These are phyloP conservation scores for Cheumatopsyche charites DNA, from an alignment of 1,140 invertebrate genomes.

Conservation along the genomic window DNA sequence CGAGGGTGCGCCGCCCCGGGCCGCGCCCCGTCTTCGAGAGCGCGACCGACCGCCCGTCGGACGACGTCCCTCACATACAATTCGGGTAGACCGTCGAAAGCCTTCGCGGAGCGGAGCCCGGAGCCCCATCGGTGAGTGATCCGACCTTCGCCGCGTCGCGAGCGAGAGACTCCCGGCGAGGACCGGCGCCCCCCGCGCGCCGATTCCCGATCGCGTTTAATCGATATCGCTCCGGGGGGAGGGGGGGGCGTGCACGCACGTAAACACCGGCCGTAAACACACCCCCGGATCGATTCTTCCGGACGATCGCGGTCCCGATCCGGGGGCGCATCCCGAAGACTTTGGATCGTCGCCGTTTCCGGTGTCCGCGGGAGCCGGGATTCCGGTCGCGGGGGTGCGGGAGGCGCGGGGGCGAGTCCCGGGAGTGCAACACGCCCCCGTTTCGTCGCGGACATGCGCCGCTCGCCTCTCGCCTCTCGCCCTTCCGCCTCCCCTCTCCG, in stretches of 20 bases:
- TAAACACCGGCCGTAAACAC: neutral
- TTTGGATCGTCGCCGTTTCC: neutral
- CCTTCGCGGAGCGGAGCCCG: no score
- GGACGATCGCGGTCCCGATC: neutral
- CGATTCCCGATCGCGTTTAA: constrained; percentile 1
- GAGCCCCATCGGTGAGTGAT: constrained; percentile 13
- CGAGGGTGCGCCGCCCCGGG: neutral
- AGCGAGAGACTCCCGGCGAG: neutral
- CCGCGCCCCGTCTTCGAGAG: no score
- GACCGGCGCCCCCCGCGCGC: neutral
- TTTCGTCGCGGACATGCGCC: constrained; percentile 24
- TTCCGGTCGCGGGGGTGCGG: neutral
- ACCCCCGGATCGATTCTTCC: neutral
- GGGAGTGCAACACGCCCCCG: constrained; percentile 31
- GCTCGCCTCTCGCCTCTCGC: neutral
- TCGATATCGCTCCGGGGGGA: neutral
- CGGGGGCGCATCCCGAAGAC: no score
- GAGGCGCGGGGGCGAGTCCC: constrained; percentile 8
- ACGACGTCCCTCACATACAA: no score
- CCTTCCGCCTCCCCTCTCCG: neutral
- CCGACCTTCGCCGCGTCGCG: neutral
- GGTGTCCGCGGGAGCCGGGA: neutral
- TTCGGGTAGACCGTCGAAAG: no score
- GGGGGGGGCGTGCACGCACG: constrained; percentile 1
- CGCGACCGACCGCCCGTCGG: neutral